Percentiles rank a stretch among this genome's conserved stretches.
These are phyloP conservation scores for Crocuta crocuta DNA, from an alignment of 2,113 vertebrate genomes.

Conservation along the genomic window DNA sequence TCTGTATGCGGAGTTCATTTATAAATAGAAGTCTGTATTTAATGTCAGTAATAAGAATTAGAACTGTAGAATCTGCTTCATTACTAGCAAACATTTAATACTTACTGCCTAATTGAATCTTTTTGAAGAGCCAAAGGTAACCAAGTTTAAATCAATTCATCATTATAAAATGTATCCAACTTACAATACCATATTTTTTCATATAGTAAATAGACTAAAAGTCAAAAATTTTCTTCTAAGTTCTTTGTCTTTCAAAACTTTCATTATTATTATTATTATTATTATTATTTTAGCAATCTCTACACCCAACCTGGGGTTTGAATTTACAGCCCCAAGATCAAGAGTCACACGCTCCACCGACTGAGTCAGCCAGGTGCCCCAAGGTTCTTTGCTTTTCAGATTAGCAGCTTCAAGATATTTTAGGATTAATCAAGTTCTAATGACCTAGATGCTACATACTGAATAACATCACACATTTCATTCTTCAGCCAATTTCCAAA, in stretches of 20 bases:
- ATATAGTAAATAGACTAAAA: constrained; percentile 7
- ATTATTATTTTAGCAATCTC: too few relatives aligned
- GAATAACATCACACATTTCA: constrained; percentile 48
- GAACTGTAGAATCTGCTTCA: constrained; percentile 20
- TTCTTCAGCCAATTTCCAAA: background rate
- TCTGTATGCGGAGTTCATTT: background rate
- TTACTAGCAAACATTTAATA: constrained; percentile 33
- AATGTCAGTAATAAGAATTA: background rate
- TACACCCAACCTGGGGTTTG: too few relatives aligned
- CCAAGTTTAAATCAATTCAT: background rate
- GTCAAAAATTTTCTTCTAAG: constrained; percentile 29
- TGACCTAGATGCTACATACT: background rate
- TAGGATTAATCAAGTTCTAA: constrained; percentile 38
- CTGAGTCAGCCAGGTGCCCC: too few relatives aligned
- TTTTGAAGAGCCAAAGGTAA: constrained; percentile 36
- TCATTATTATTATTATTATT: too few relatives aligned
- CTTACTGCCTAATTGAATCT: background rate
- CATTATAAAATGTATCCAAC: constrained; percentile 8
- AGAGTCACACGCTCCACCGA: too few relatives aligned
- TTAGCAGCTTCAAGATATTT: background rate
- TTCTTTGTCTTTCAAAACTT: background rate
- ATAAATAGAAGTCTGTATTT: background rate
- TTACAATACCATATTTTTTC: constrained; percentile 22
- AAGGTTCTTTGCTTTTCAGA: constrained; percentile 1
- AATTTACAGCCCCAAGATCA: too few relatives aligned